Evolutionary conservation across 2,797 vertebrate species (phyloP).

Genomic region (Dromococcyx pavoninus): DNA sequence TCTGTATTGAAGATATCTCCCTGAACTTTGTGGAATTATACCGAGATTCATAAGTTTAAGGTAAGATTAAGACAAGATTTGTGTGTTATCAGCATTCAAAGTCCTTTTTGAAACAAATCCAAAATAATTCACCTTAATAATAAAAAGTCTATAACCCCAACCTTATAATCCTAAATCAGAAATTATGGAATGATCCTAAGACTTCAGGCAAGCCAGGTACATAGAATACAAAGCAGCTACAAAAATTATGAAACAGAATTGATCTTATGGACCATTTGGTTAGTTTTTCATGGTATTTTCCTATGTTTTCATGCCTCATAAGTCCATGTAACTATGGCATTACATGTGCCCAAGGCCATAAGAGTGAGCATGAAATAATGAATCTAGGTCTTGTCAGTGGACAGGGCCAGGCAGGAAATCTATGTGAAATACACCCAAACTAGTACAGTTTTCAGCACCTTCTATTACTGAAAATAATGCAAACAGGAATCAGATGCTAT

Average conservation of each 20-base stretch:
- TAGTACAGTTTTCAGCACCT: background rate
- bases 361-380: conserved; percentile 22
- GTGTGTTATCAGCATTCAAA: background rate
- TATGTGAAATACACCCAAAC: background rate
- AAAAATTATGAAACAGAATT: background rate
- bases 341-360: conserved; percentile 6
- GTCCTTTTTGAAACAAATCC: background rate
- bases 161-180: background rate
- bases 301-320: background rate
- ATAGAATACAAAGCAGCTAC: background rate
- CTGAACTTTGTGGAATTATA: background rate
- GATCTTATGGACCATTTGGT: background rate
- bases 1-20: background rate
- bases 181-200: background rate
- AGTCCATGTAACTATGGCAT: background rate
- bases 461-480: background rate
- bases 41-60: background rate
- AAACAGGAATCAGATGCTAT: background rate
- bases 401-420: conserved; percentile 7
- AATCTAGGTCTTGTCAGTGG: background rate
- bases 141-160: background rate
- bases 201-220: background rate
- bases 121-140: background rate
- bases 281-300: conserved; percentile 2
- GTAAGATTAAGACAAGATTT: background rate